Evolutionary conservation across 2,113 vertebrate species (phyloP).

Genomic region (Anas platyrhynchos): DNA sequence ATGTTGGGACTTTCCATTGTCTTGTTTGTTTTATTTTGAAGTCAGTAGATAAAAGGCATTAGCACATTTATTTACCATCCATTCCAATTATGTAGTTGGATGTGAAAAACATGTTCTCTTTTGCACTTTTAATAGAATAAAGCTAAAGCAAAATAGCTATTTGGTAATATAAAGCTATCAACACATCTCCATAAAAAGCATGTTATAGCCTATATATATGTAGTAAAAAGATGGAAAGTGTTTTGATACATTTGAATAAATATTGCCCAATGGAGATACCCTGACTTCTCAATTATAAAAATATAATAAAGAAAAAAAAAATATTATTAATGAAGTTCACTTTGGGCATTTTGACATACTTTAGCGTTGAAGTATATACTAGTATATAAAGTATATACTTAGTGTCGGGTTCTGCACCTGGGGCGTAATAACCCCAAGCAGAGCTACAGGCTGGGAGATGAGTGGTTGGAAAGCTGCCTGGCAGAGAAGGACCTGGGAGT

Average conservation of each 20-base stretch:
- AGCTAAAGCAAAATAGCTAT: not conserved
- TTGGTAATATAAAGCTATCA: not conserved
- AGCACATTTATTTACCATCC: not conserved
- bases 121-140: not conserved
- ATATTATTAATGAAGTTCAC: not conserved
- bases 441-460: too few relatives aligned
- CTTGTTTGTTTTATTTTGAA: not conserved
- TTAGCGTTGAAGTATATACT: not conserved
- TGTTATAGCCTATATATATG: not conserved
- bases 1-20: not conserved
- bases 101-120: not conserved
- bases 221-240: not conserved
- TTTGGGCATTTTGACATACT: not conserved
- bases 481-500: too few relatives aligned
- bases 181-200: not conserved
- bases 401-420: too few relatives aligned
- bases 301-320: not conserved
- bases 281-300: not conserved
- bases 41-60: not conserved
- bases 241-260: not conserved
- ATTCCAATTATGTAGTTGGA: not conserved
- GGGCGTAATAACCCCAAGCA: too few relatives aligned
- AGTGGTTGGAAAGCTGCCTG: too few relatives aligned
- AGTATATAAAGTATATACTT: too few relatives aligned
- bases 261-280: not conserved